Evolutionary conservation across 1,140 invertebrate species (phyloP).

Genomic region (Oscheius sp.): DNA sequence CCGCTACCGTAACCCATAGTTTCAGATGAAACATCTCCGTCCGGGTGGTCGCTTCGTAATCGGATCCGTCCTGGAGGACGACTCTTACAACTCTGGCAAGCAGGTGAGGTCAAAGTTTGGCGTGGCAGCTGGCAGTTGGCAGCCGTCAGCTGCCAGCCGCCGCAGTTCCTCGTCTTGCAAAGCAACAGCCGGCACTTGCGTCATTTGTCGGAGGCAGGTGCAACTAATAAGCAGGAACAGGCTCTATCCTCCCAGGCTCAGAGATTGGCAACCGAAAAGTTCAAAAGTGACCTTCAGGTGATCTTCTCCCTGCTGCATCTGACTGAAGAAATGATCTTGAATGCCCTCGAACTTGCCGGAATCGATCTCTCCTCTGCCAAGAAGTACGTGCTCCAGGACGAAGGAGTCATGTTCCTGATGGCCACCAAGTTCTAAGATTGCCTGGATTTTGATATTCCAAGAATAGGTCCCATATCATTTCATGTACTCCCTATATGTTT

Average conservation of each 20-base stretch:
- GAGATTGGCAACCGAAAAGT: background rate
- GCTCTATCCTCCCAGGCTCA: background rate
- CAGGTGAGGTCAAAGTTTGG: slow-evolving; percentile 25
- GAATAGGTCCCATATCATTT: background rate
- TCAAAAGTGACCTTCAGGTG: slow-evolving; percentile 1
- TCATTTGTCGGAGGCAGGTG: background rate
- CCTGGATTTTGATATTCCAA: no score
- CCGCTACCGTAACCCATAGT: background rate
- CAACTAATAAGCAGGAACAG: no score
- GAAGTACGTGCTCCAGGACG: slow-evolving; percentile 41
- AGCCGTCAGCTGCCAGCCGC: background rate
- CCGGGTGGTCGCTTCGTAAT: slow-evolving; percentile 46
- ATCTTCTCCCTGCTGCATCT: slow-evolving; percentile 46
- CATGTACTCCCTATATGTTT: background rate
- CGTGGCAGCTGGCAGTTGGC: background rate
- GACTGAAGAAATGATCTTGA: slow-evolving; percentile 41
- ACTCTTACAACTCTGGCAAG: slow-evolving; percentile 46
- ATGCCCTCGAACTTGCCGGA: slow-evolving; percentile 34
- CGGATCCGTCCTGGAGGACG: slow-evolving; percentile 51
- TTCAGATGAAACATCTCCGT: slow-evolving; percentile 46
- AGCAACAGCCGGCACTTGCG: background rate
- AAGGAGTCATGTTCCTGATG: slow-evolving; percentile 50
- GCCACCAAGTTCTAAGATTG: slow-evolving; percentile 45
- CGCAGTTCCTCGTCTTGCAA: slow-evolving; percentile 1
- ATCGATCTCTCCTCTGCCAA: slow-evolving; percentile 42